Evolutionary conservation across 1,140 invertebrate species (phyloP).

Genomic region (Camponotus vicinus): DNA sequence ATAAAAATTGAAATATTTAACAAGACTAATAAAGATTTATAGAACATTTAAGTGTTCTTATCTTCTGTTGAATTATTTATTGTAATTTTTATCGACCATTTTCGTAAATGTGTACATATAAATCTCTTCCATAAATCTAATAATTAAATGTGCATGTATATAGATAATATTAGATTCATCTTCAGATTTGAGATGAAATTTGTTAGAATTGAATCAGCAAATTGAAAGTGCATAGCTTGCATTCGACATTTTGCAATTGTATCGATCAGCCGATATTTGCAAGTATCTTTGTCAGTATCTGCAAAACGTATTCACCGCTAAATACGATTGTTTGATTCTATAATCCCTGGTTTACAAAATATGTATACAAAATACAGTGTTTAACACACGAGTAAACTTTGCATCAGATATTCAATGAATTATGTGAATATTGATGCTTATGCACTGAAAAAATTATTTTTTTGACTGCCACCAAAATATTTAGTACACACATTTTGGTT

Average conservation of each 20-base stretch:
- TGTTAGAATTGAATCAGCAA: not conserved
- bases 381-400: constrained; percentile 21
- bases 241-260: not conserved
- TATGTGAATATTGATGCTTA: not conserved
- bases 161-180: constrained; percentile 4
- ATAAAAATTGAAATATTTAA: constrained; percentile 12
- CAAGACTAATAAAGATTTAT: not conserved
- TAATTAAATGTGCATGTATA: not conserved
- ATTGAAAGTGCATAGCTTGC: not conserved
- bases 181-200: not conserved
- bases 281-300: not conserved
- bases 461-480: too few species aligned
- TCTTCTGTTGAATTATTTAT: not conserved
- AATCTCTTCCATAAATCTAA: not conserved
- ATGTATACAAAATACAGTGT: not conserved
- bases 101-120: not conserved
- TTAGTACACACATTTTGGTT: too few species aligned
- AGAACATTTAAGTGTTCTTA: not conserved
- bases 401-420: not conserved
- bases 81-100: not conserved
- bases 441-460: too few species aligned
- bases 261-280: constrained; percentile 25
- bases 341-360: constrained; percentile 5
- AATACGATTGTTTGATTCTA: constrained; percentile 2
- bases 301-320: constrained; percentile 24